phyloP scores from a whole-genome alignment of 2,113 vertebrate genomes.

The Daubentonia madagascariensis region DNA sequence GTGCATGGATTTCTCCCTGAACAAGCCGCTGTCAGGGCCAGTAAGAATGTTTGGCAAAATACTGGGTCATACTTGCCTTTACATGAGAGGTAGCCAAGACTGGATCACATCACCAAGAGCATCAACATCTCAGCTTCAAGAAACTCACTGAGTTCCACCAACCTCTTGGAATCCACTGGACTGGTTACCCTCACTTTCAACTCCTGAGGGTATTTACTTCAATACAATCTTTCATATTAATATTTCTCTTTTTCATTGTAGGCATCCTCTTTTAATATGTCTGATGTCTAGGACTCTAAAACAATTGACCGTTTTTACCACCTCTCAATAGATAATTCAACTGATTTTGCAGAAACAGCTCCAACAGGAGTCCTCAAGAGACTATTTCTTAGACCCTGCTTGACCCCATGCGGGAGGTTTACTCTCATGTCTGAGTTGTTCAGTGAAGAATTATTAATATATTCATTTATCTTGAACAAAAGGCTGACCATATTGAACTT shows the following conservation, averaged over 20 bases:
- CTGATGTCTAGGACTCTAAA: background rate
- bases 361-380: background rate
- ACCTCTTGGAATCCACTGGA: background rate
- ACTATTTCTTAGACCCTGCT: background rate
- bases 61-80: background rate
- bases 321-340: background rate
- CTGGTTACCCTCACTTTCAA: background rate
- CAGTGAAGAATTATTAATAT: background rate
- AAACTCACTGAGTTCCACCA: background rate
- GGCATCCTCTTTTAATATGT: background rate
- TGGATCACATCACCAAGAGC: background rate
- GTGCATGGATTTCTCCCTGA: background rate
- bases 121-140: background rate
- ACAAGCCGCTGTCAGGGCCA: background rate
- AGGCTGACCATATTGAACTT: background rate
- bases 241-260: background rate
- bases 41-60: background rate
- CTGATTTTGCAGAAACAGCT: background rate
- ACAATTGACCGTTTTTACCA: background rate
- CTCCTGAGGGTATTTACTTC: background rate
- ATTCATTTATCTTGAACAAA: background rate
- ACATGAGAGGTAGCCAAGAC: background rate
- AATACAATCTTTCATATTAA: background rate
- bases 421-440: background rate
- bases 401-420: background rate